Percentiles rank a stretch among this genome's conserved stretches.
phyloP scores from a whole-genome alignment of 2,888 invertebrate genomes.

The Drosophila robusta region DNA sequence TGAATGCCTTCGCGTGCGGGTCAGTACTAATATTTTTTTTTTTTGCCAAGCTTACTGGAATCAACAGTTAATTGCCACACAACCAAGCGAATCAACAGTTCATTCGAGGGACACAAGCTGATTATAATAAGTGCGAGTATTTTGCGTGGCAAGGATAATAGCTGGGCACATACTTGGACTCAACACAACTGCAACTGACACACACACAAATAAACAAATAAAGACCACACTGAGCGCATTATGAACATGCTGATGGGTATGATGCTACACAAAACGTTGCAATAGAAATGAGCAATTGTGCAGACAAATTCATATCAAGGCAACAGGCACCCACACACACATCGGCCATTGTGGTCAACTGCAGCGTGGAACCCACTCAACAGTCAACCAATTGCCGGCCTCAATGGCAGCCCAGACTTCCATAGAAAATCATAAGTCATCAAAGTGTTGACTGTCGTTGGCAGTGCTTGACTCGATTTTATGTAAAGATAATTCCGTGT shows the following conservation, averaged over 20 bases:
- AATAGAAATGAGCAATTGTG: conserved; percentile 28
- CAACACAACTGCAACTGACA: conserved; percentile 30
- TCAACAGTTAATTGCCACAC: conserved; percentile 28
- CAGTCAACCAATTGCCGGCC: conserved; percentile 10
- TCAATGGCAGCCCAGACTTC: conserved; percentile 7
- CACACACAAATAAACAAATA: conserved; percentile 30
- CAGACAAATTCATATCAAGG: conserved; percentile 25
- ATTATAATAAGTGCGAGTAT: conserved; percentile 28
- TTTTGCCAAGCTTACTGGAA: neutral
- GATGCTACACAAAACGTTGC: conserved; percentile 22
- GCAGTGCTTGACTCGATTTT: conserved; percentile 32
- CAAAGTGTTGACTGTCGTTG: conserved; percentile 43
- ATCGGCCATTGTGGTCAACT: conserved; percentile 32
- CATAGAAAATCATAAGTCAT: conserved; percentile 51
- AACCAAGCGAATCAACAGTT: conserved; percentile 21
- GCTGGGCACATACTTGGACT: conserved; percentile 4
- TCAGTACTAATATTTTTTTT: neutral
- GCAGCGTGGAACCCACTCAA: conserved; percentile 34
- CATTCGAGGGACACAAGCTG: conserved; percentile 15
- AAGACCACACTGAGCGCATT: conserved; percentile 14
- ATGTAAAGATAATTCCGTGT: neutral
- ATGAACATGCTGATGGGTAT: conserved; percentile 6
- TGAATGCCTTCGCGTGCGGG: conserved; percentile 24
- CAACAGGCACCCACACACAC: conserved; percentile 12
- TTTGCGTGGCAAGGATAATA: conserved; percentile 22